phyloP scores from a whole-genome alignment of 2,888 invertebrate genomes.

The Monopis laevigella region DNA sequence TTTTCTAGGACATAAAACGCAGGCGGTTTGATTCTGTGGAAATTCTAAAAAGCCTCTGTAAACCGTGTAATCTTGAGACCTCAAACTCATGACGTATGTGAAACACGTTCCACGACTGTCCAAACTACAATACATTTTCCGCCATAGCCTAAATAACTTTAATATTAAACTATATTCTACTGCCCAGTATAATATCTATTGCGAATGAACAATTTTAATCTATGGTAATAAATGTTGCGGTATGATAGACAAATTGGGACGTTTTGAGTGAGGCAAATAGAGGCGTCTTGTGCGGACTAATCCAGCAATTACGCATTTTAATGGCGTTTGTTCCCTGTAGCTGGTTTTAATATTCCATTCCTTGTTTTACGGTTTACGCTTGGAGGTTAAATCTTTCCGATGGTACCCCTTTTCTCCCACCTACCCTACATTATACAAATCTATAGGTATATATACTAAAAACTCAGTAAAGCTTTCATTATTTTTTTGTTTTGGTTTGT shows the following conservation, averaged over 20 bases:
- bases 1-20: slow-evolving; percentile 44
- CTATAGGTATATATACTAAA: background rate
- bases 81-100: slow-evolving; percentile 56
- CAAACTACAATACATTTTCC: slow-evolving; percentile 32
- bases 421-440: background rate
- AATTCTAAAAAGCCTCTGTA: slow-evolving; percentile 60
- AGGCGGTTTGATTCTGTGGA: slow-evolving; percentile 34
- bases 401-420: background rate
- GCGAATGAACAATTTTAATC: slow-evolving; percentile 22
- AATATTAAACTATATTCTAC: too few species aligned
- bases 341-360: slow-evolving; percentile 60
- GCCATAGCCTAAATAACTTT: slow-evolving; percentile 27
- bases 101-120: slow-evolving; percentile 49
- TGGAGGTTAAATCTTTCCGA: slow-evolving; percentile 4
- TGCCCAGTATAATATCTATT: too few species aligned
- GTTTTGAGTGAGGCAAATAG: slow-evolving; percentile 36
- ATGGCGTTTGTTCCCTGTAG: slow-evolving; percentile 50
- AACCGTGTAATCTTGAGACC: slow-evolving; percentile 64
- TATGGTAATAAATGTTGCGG: slow-evolving; percentile 24
- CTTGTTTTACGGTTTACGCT: slow-evolving; percentile 44
- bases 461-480: too few species aligned
- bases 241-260: slow-evolving; percentile 28
- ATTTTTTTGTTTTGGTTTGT: too few species aligned
- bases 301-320: slow-evolving; percentile 67
- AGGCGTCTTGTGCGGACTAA: slow-evolving; percentile 63